phyloP scores from a whole-genome alignment of 2,888 invertebrate species.

The Cryptocheilus praepositus region DNA sequence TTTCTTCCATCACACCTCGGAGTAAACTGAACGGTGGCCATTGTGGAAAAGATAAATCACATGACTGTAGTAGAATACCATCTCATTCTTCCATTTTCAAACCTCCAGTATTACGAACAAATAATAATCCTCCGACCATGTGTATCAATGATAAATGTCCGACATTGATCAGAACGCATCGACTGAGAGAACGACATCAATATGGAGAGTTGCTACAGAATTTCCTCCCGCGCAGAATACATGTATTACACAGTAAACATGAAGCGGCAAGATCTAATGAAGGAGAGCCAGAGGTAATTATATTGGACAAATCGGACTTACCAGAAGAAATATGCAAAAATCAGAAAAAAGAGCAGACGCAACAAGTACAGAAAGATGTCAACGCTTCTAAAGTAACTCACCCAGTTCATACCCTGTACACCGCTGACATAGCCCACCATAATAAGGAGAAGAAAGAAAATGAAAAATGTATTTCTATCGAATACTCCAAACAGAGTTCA shows the following conservation, averaged over 20 bases:
- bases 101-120: slow-evolving; percentile 4
- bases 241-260: slow-evolving; percentile 41
- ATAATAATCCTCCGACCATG: slow-evolving; percentile 9
- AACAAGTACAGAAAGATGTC: too few relatives aligned
- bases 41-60: slow-evolving; percentile 29
- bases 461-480: slow-evolving; percentile 26
- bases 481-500: slow-evolving; percentile 5
- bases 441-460: slow-evolving; percentile 2
- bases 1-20: too few relatives aligned
- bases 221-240: slow-evolving; percentile 52
- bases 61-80: slow-evolving; percentile 12
- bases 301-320: slow-evolving; percentile 57
- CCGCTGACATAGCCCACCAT: neutral
- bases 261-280: slow-evolving; percentile 26
- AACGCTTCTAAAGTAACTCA: too few relatives aligned
- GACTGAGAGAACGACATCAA: slow-evolving; percentile 58
- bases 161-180: slow-evolving; percentile 53
- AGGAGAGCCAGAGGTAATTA: slow-evolving; percentile 57
- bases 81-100: slow-evolving; percentile 17
- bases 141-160: slow-evolving; percentile 31
- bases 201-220: slow-evolving; percentile 63
- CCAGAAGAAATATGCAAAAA: slow-evolving; percentile 23
- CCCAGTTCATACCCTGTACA: neutral
- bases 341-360: slow-evolving; percentile 10
- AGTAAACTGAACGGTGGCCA: slow-evolving; percentile 45